Evolutionary conservation across 2,797 vertebrate genomes (phyloP).

Genomic region (Eremophila alpestris): DNA sequence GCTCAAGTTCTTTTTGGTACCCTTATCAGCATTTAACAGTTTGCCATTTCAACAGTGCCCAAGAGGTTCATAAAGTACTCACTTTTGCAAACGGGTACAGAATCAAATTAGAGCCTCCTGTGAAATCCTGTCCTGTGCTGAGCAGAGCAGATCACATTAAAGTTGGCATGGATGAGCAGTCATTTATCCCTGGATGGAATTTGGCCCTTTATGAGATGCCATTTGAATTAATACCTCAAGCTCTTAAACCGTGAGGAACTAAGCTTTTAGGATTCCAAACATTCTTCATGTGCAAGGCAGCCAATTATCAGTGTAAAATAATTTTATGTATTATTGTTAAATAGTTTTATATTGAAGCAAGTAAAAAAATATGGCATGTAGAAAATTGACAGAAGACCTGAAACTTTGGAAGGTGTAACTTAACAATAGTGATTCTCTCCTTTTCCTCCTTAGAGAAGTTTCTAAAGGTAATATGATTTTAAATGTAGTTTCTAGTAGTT

Average conservation of each 20-base stretch:
- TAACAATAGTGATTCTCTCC: neutral
- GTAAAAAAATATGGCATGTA: neutral
- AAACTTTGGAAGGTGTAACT: neutral
- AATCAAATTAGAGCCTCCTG: neutral
- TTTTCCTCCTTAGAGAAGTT: neutral
- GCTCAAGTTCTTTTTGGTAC: neutral
- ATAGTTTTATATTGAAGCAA: neutral
- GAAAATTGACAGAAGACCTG: neutral
- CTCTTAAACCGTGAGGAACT: neutral
- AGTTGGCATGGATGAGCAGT: neutral
- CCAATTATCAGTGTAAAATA: neutral
- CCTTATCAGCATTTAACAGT: neutral
- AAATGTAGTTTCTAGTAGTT: neutral
- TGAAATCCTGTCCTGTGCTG: neutral
- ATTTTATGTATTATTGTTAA: neutral
- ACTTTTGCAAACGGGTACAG: neutral
- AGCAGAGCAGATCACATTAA: neutral
- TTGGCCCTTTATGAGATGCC: slow-evolving; percentile 4
- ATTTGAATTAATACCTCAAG: slow-evolving; percentile 35
- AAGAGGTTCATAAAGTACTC: neutral
- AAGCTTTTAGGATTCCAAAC: slow-evolving; percentile 37
- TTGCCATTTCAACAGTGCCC: neutral
- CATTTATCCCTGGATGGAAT: neutral
- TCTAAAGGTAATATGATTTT: neutral
- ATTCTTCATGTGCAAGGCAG: neutral